phyloP scores from a whole-genome alignment of 2,888 invertebrate species.

The Torymus texanus region DNA sequence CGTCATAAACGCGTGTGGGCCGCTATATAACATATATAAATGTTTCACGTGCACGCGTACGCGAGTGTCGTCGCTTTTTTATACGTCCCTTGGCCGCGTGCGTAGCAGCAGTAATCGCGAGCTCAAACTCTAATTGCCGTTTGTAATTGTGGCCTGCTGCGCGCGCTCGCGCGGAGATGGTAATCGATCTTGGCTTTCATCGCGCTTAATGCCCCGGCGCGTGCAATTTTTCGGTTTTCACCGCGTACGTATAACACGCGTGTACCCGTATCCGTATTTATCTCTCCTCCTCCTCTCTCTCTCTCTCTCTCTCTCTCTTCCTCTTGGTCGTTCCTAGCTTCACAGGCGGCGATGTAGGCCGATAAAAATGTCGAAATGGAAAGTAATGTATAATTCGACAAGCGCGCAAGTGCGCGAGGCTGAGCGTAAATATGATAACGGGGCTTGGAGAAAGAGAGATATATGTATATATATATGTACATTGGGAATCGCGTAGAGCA shows the following conservation, averaged over 20 bases:
- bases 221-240: conserved; percentile 32
- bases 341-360: conserved; percentile 19
- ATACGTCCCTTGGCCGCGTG: conserved; percentile 28
- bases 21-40: no score
- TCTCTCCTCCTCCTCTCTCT: no score
- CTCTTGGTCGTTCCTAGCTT: no score
- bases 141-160: conserved; percentile 26
- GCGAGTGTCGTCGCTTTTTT: neutral
- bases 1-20: no score
- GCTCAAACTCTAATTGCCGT: conserved; percentile 50
- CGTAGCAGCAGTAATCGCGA: conserved; percentile 48
- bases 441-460: neutral
- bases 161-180: neutral
- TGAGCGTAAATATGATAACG: conserved; percentile 27
- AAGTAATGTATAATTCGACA: conserved; percentile 48
- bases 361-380: conserved; percentile 45
- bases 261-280: neutral
- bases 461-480: neutral
- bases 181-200: conserved; percentile 44
- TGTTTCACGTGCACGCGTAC: neutral
- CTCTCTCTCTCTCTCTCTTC: no score
- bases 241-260: neutral
- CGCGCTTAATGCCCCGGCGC: conserved; percentile 17
- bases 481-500: no score
- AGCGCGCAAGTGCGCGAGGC: conserved; percentile 4